phyloP scores from a whole-genome alignment of 2,797 vertebrate species.

The Fratercula arctica region DNA sequence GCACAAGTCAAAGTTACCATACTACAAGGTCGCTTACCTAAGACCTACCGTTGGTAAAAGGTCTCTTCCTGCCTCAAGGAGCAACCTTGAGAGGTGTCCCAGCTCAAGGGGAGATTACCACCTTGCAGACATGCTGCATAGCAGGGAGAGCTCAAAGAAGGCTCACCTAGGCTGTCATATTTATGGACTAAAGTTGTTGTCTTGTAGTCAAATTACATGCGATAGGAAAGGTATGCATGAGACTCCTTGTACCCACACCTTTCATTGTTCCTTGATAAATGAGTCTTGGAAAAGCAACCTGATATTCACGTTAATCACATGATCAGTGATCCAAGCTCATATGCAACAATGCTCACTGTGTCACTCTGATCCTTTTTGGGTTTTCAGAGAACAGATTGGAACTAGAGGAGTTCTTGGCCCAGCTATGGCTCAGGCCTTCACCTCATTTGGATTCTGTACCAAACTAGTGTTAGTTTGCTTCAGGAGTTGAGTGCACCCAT shows the following conservation, averaged over 20 bases:
- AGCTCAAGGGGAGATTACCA: no score
- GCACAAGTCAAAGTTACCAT: not conserved
- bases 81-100: no score
- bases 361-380: not conserved
- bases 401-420: not conserved
- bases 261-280: not conserved
- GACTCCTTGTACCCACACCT: not conserved
- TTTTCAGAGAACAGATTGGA: not conserved
- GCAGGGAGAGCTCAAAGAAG: no score
- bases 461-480: not conserved
- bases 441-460: not conserved
- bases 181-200: not conserved
- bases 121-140: no score
- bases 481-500: not conserved
- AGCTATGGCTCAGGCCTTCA: not conserved
- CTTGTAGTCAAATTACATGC: rapidly evolving
- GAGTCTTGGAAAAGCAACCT: not conserved
- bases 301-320: not conserved
- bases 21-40: not conserved
- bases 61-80: not conserved
- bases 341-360: no score
- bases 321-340: not conserved
- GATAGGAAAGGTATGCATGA: rapidly evolving
- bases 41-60: not conserved
- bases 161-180: no score